Percentiles rank a stretch among this genome's conserved stretches.
Evolutionary conservation across 2,888 invertebrate species (phyloP).

Genomic region (Lochmaea capreae): DNA sequence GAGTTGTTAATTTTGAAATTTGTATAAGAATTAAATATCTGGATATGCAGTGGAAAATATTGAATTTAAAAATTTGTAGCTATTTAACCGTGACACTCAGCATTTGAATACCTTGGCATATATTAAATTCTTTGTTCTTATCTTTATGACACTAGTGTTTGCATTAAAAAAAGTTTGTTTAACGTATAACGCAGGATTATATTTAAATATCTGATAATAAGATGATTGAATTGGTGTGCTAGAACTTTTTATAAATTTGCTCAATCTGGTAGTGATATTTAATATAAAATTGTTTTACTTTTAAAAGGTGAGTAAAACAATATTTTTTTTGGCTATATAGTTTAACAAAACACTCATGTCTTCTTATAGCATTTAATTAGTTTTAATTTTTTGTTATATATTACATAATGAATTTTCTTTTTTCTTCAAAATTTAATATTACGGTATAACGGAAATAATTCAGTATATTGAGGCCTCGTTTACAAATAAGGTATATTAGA

Average conservation of each 20-base stretch:
- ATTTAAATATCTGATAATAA: not conserved
- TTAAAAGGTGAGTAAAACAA: not conserved
- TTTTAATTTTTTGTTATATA: too few species aligned
- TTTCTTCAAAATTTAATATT: too few species aligned
- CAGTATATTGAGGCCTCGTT: too few species aligned
- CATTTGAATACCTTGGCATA: conserved; percentile 1
- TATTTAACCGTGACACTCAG: not conserved
- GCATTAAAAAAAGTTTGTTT: conserved; percentile 2
- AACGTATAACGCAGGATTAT: not conserved
- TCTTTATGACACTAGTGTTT: conserved; percentile 10
- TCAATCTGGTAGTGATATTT: not conserved
- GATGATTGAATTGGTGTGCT: conserved; percentile 9
- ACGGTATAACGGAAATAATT: too few species aligned
- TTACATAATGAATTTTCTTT: too few species aligned
- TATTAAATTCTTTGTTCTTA: conserved; percentile 5
- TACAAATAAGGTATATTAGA: too few species aligned
- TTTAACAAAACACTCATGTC: not conserved
- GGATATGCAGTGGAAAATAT: not conserved
- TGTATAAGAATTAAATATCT: not conserved
- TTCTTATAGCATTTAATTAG: too few species aligned
- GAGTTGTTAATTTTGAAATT: too few species aligned
- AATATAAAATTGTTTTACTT: not conserved
- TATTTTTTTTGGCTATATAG: not conserved
- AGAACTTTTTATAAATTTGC: conserved; percentile 6
- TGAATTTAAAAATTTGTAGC: not conserved